phyloP scores from a whole-genome alignment of 2,113 vertebrate genomes.

The Vidua macroura region DNA sequence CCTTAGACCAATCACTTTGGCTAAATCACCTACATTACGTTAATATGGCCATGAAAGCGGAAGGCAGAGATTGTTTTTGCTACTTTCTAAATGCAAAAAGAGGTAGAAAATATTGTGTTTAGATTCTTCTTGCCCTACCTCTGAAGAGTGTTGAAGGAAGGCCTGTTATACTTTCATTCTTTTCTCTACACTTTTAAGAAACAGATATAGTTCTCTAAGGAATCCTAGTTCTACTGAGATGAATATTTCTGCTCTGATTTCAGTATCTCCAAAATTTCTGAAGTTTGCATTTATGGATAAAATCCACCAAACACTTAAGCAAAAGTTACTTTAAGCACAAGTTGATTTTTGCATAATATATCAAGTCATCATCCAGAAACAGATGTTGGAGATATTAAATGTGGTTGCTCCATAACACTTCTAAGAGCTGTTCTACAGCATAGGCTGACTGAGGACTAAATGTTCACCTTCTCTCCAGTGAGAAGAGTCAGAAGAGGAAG shows the following conservation, averaged over 20 bases:
- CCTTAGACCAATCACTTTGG: neutral
- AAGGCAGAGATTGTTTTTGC: neutral
- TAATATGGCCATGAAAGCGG: neutral
- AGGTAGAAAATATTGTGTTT: neutral
- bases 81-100: neutral
- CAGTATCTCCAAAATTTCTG: neutral
- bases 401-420: neutral
- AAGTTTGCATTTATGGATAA: neutral
- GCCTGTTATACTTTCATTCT: fast-evolving
- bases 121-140: neutral
- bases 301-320: neutral
- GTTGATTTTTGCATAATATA: neutral
- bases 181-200: neutral
- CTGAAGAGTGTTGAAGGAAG: neutral
- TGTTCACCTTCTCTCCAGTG: neutral
- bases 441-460: neutral
- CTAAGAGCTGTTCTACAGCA: neutral
- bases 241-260: neutral
- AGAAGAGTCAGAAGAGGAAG: neutral
- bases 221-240: neutral
- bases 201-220: neutral
- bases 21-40: neutral
- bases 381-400: neutral
- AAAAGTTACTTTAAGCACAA: neutral
- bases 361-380: neutral